Percentiles rank a stretch among this genome's conserved stretches.
phyloP scores from a whole-genome alignment of 2,113 vertebrate genomes.

The Eptatretus burgeri region DNA sequence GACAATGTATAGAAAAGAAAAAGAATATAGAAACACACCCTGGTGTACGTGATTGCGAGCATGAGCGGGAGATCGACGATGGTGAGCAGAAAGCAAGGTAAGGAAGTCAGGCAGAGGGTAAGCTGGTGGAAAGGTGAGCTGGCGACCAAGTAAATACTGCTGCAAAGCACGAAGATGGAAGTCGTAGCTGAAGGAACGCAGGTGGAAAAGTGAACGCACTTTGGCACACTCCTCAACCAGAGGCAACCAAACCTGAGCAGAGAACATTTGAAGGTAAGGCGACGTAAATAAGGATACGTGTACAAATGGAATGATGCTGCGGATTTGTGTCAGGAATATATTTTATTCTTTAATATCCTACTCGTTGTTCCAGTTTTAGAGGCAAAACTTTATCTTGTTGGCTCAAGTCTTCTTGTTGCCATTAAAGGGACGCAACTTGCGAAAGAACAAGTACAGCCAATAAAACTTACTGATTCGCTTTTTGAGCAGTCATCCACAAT shows the following conservation, averaged over 20 bases:
- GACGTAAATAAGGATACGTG: neutral
- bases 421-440: too few species aligned
- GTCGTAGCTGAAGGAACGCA: slow-evolving; percentile 94
- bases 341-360: too few species aligned
- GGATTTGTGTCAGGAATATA: too few species aligned
- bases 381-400: too few species aligned
- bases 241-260: slow-evolving; percentile 66
- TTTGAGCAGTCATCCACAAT: too few species aligned
- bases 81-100: slow-evolving; percentile 64
- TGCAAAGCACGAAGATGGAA: slow-evolving; percentile 87
- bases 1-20: too few species aligned
- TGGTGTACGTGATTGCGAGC: slow-evolving; percentile 84
- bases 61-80: slow-evolving; percentile 74
- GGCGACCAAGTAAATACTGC: slow-evolving; percentile 61
- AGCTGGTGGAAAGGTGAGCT: slow-evolving; percentile 59
- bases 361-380: too few species aligned
- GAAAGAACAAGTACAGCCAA: too few species aligned
- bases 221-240: slow-evolving; percentile 96
- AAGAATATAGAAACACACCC: slow-evolving; percentile 20
- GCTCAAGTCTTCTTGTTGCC: too few species aligned
- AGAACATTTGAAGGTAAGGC: neutral
- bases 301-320: neutral
- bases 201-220: slow-evolving; percentile 81
- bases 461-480: too few species aligned
- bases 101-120: slow-evolving; percentile 83